Conservation (phyloP, 2,113 vertebrate species). For the Gorsachius goisagi region DNA sequence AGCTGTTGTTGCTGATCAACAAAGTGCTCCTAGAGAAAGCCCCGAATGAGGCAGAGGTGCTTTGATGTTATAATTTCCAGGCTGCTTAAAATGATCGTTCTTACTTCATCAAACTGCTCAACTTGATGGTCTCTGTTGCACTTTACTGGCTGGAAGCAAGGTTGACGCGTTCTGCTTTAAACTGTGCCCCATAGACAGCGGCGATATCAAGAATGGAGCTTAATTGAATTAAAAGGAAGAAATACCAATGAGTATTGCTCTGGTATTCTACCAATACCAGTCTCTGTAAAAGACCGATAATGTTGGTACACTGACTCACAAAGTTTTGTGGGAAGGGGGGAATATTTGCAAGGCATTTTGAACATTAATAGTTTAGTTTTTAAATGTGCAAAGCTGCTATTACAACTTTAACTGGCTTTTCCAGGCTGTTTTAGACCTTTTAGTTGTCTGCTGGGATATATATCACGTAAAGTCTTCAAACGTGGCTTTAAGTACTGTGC, state of each 20-base stretch:
- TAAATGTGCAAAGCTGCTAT: not conserved
- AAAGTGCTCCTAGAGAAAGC: not conserved
- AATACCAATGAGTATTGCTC: too few relatives aligned
- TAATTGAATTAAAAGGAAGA: not conserved
- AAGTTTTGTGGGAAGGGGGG: not conserved
- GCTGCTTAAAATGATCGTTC: accelerated
- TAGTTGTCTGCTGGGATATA: not conserved
- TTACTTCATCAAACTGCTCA: not conserved
- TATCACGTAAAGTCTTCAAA: not conserved
- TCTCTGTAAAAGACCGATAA: too few relatives aligned
- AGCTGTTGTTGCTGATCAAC: not conserved
- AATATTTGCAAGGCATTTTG: not conserved
- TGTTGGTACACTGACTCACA: accelerated
- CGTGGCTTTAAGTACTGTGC: not conserved
- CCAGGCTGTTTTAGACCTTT: not conserved
- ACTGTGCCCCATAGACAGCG: too few relatives aligned
- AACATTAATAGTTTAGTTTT: not conserved
- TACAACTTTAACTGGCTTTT: not conserved
- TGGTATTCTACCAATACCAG: too few relatives aligned
- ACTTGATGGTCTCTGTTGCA: accelerated
- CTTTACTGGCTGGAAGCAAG: not conserved
- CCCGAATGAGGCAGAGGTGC: too few relatives aligned
- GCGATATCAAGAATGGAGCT: not conserved
- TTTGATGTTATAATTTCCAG: accelerated
- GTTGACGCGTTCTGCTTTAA: not conserved